Evolutionary conservation across 1,140 invertebrate genomes (phyloP).

Genomic region (Drosophila arawakana): DNA sequence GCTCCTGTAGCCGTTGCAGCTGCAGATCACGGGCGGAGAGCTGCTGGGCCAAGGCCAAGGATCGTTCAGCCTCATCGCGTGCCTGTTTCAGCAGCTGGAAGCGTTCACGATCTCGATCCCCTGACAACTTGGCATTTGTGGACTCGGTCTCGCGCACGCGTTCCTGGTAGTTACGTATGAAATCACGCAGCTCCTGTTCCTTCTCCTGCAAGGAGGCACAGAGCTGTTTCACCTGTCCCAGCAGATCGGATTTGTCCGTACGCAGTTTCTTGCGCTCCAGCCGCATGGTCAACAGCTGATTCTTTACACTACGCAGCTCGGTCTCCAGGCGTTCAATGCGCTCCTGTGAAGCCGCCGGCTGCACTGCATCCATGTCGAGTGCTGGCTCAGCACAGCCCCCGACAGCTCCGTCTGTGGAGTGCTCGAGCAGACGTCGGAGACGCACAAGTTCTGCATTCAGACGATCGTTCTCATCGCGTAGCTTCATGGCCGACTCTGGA

Average conservation of each 20-base stretch:
- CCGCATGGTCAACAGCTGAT: constrained; percentile 89
- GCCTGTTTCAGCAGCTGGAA: constrained; percentile 95
- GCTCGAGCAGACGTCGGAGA: constrained; percentile 86
- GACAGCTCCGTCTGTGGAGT: constrained; percentile 80
- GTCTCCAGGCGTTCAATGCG: constrained; percentile 85
- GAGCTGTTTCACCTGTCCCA: constrained; percentile 97
- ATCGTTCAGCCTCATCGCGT: constrained; percentile 94
- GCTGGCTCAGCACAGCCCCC: constrained; percentile 65
- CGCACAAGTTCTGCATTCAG: constrained; percentile 88
- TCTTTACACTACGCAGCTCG: constrained; percentile 87
- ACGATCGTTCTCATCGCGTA: constrained; percentile 88
- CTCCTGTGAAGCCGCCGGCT: constrained; percentile 54
- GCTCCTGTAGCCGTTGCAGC: constrained; percentile 92
- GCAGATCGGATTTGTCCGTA: constrained; percentile 96
- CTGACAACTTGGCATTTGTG: constrained; percentile 89
- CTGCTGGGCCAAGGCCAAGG: constrained; percentile 93
- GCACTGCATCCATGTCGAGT: constrained; percentile 55
- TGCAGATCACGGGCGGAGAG: constrained; percentile 94
- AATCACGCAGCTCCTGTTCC: constrained; percentile 96
- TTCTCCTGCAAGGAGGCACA: constrained; percentile 97
- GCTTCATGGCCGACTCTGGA: constrained; percentile 80
- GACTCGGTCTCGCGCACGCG: constrained; percentile 85
- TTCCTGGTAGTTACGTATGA: constrained; percentile 97
- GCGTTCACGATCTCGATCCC: constrained; percentile 94
- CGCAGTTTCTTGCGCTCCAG: constrained; percentile 95